These are phyloP conservation scores for Aphodius sticticus DNA, from an alignment of 2,888 invertebrate species.

Conservation along the genomic window DNA sequence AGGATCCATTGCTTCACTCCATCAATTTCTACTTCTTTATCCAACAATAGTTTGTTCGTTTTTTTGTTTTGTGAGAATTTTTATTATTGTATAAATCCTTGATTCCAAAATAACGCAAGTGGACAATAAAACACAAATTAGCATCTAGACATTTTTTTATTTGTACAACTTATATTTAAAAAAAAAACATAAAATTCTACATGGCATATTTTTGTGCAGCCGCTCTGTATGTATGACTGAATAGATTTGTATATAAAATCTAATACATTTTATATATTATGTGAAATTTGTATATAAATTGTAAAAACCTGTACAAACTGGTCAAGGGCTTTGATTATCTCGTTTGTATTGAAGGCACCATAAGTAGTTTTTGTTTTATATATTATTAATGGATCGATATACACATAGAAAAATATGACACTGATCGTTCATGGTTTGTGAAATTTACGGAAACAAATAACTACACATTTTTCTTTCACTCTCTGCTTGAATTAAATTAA, in stretches of 20 bases:
- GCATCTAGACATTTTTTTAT: not conserved
- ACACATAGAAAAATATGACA: not conserved
- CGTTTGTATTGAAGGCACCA: not conserved
- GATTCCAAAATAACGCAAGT: not conserved
- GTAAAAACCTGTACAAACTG: not conserved
- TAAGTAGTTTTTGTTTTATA: not conserved
- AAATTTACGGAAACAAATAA: not conserved
- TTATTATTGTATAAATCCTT: not conserved
- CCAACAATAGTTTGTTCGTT: not conserved
- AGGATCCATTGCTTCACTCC: conserved; percentile 19
- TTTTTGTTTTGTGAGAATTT: not conserved
- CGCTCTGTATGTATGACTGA: not conserved
- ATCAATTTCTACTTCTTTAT: conserved; percentile 1
- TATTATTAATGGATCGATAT: not conserved
- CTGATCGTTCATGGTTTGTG: not conserved
- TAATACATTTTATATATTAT: not conserved
- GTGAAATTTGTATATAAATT: not conserved
- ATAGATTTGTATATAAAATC: not conserved
- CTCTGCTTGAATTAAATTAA: not conserved
- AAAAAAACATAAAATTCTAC: not conserved
- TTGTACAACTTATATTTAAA: not conserved
- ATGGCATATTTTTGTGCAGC: not conserved
- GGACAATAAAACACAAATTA: not conserved
- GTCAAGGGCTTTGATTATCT: not conserved
- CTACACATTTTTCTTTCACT: conserved; percentile 4